Evolutionary conservation across 2,113 vertebrate species (phyloP), one percentile per base, ranked within the genome.

Genomic region (Melanostigma gelatinosum): DNA sequence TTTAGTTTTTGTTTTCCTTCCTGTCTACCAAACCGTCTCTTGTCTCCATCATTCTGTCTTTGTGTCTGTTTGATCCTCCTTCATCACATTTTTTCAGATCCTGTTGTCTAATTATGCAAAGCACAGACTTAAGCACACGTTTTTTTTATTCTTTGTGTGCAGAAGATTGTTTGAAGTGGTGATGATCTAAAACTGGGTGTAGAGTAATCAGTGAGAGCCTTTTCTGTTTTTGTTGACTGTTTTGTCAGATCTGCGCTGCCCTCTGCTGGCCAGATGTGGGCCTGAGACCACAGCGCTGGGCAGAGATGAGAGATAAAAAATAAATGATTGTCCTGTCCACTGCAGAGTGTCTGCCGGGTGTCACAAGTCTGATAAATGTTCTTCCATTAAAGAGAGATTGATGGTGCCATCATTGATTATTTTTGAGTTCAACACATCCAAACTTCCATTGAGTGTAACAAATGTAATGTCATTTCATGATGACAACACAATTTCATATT

Each of bases 211-310:
- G n/a, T 34, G 8, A 32, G 8, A 34, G 60, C 27, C 20, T 20
- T 24, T 54, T 40, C 2, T 32, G 44, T 29, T 40, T 64, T 48
- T 5, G 44, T 4, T 3, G 22, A 22, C 13, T 54, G 6, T 42
- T 76, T 72, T 61, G 10, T 52, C 32, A 61, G 74, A 77, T 18
- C 64, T 69, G 38, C 61, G 61, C 80, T 83, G 88, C 86, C 88
- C 89, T 92, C 93, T 94, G 67, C 72, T 90, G 93, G 86, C 4
- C 16, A 8, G 0, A 58, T 13, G 11, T 34, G n/a, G 36, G 9
- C 24, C 48, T 80, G 38, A 57, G 61, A 0, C 63, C 16, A 58
- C 6, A 69, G 66, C 22, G 1, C 8, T 65, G 50, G 38, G 1
- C 15, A 60, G 34, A 38, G 27, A 57, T 36, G 11, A 18, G 11